Evolutionary conservation across 2,888 invertebrate species (phyloP).

Genomic region (Metacarcinus magister): DNA sequence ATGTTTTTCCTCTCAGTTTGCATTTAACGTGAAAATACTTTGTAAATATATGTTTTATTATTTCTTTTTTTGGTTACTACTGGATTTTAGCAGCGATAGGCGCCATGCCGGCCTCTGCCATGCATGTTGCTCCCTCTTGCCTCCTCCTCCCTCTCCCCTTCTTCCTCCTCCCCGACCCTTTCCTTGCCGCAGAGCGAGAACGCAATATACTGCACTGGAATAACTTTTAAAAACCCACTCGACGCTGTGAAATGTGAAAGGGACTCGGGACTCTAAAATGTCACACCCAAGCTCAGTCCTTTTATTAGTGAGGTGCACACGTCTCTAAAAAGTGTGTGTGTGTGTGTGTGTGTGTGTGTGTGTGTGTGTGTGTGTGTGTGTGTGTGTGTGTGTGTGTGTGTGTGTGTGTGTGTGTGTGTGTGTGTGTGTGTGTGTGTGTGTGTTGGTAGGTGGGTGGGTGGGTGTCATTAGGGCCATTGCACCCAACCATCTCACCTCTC

Average conservation of each 20-base stretch:
- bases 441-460: neutral
- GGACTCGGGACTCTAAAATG: slow-evolving; percentile 15
- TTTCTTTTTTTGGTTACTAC: no score
- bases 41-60: no score
- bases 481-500: neutral
- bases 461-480: neutral
- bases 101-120: neutral
- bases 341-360: no score
- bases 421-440: slow-evolving; percentile 26
- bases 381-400: neutral
- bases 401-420: slow-evolving; percentile 29
- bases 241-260: neutral
- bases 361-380: no score
- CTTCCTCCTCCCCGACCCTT: neutral
- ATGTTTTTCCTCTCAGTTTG: no score
- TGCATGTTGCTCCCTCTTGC: neutral
- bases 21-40: no score
- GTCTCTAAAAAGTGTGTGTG: neutral
- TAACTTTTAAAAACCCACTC: slow-evolving; percentile 12
- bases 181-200: neutral
- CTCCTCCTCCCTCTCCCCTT: neutral
- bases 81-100: neutral
- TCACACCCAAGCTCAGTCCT: slow-evolving; percentile 4
- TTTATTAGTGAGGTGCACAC: neutral
- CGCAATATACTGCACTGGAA: slow-evolving; percentile 3